These are phyloP conservation scores for Diarsia mendica DNA, from an alignment of 2,888 invertebrate genomes.

Conservation along the genomic window DNA sequence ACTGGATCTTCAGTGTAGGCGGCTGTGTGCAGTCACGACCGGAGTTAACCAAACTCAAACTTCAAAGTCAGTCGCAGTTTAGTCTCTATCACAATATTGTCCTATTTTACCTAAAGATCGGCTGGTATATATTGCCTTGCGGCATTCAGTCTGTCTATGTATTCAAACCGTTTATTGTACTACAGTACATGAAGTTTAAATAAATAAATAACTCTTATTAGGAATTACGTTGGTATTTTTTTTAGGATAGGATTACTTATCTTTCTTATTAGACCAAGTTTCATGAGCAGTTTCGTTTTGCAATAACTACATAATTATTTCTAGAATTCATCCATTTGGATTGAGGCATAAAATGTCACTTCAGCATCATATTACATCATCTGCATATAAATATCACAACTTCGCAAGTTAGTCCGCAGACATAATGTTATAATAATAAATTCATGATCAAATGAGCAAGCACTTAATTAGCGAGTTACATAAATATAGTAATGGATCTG, in stretches of 20 bases:
- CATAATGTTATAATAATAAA: conserved; percentile 45
- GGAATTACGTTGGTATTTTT: not conserved
- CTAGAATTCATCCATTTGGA: not conserved
- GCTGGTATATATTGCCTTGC: too few species aligned
- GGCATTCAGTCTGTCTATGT: too few species aligned
- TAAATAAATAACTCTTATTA: too few species aligned
- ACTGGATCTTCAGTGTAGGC: not conserved
- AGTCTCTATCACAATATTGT: too few species aligned
- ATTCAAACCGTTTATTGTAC: too few species aligned
- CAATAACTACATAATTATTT: not conserved
- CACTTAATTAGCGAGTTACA: conserved; percentile 64
- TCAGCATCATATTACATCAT: not conserved
- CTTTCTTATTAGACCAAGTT: not conserved
- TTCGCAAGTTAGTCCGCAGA: too few species aligned
- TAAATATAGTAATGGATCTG: conserved; percentile 63
- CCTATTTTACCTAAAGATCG: too few species aligned
- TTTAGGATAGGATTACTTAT: not conserved
- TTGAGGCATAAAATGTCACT: not conserved
- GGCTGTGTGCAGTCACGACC: not conserved
- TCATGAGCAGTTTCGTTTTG: not conserved
- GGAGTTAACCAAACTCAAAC: not conserved
- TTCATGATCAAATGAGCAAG: conserved; percentile 58
- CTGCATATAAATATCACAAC: conserved; percentile 26
- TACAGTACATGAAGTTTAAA: too few species aligned
- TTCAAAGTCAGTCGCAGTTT: too few species aligned